A percentile compares a stretch with the other conserved stretches of the same genome.
phyloP scores from a whole-genome alignment of 37 sponge, comb jelly and placozoan species.

The Halisarca cf. caerulea region DNA sequence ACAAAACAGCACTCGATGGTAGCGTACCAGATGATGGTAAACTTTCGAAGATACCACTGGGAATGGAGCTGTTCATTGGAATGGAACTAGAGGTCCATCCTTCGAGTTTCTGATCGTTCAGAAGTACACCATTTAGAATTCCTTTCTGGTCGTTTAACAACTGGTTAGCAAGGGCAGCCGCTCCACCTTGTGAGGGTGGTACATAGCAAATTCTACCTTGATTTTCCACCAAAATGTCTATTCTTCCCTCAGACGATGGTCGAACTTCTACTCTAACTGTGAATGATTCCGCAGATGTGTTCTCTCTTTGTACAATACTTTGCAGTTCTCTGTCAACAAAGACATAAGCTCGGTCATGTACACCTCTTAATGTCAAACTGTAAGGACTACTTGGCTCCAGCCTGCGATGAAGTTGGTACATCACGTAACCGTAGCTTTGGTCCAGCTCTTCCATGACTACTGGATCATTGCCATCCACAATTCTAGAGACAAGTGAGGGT shows the following conservation, averaged over 20 bases:
- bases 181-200: background rate
- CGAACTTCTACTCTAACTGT: slow-evolving; percentile 25
- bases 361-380: slow-evolving; percentile 41
- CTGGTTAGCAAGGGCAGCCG: too few relatives aligned
- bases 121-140: slow-evolving; percentile 51
- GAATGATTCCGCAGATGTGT: background rate
- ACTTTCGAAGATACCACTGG: background rate
- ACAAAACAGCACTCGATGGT: slow-evolving; percentile 40
- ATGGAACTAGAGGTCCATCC: slow-evolving; percentile 57
- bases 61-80: slow-evolving; percentile 50
- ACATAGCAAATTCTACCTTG: slow-evolving; percentile 92
- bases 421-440: slow-evolving; percentile 84
- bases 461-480: slow-evolving; percentile 26
- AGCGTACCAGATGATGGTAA: background rate
- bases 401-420: slow-evolving; percentile 37
- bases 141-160: slow-evolving; percentile 79
- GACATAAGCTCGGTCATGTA: slow-evolving; percentile 76
- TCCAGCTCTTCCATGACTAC: slow-evolving; percentile 74
- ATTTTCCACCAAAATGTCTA: slow-evolving; percentile 90
- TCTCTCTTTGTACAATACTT: slow-evolving; percentile 36
- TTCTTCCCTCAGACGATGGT: background rate
- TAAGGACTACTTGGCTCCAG: background rate
- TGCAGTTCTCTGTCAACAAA: slow-evolving; percentile 53
- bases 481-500: slow-evolving; percentile 12
- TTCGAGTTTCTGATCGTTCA: slow-evolving; percentile 25